A percentile compares a stretch with the other conserved stretches of the same genome.
These are phyloP conservation scores for Prunella himalayana DNA, from an alignment of 2,113 vertebrate species.

Conservation along the genomic window DNA sequence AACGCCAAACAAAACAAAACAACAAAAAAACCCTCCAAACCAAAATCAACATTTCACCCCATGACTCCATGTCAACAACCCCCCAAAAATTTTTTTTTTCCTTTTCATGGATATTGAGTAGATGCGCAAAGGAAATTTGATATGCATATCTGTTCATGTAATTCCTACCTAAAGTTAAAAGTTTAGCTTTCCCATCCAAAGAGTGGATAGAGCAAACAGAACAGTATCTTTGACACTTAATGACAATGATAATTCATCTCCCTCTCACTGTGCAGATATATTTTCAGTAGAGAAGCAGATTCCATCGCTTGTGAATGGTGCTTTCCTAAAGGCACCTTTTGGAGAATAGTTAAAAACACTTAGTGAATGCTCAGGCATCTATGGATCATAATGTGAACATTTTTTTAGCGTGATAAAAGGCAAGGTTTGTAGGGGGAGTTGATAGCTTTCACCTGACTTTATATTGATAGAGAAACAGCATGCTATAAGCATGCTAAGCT, in stretches of 20 bases:
- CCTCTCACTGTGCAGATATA: accelerated
- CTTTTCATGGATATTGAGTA: neutral
- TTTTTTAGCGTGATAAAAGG: neutral
- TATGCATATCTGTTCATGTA: neutral
- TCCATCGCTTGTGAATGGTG: neutral
- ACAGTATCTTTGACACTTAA: neutral
- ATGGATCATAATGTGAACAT: neutral
- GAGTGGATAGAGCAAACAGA: neutral
- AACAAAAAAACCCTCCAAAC: neutral
- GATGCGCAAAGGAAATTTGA: neutral
- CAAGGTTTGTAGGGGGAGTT: neutral
- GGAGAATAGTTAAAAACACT: neutral
- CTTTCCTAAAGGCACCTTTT: neutral
- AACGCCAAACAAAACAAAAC: neutral
- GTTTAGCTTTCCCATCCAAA: neutral
- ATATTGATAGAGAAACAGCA: neutral
- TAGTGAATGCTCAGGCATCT: neutral
- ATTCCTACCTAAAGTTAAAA: neutral
- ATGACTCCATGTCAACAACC: accelerated
- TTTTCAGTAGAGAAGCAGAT: neutral
- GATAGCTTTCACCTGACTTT: neutral
- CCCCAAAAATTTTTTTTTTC: accelerated
- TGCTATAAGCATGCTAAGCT: neutral
- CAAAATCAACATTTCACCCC: neutral
- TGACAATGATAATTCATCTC: neutral